These are phyloP conservation scores for Galago senegalensis DNA, from an alignment of 2,797 vertebrate genomes.

Conservation along the genomic window DNA sequence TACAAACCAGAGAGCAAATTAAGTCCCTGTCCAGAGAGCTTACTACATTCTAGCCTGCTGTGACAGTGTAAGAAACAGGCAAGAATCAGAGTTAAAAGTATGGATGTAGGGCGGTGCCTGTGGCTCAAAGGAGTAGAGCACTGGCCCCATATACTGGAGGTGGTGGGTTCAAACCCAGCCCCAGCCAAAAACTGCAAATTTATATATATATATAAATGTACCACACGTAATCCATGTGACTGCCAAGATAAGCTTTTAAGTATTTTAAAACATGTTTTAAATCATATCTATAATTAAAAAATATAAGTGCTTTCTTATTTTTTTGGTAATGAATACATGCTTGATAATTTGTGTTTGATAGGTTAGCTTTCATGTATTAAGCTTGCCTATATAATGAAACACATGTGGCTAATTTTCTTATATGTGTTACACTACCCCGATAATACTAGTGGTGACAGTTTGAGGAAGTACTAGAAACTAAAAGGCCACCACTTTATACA, in stretches of 20 bases:
- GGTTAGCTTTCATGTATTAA: not conserved
- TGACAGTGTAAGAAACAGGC: not conserved
- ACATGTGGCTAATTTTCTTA: constrained; percentile 21
- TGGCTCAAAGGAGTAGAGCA: too few relatives aligned
- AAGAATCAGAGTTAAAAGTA: constrained; percentile 26
- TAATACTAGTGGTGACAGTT: not conserved
- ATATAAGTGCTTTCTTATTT: not conserved
- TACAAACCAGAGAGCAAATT: not conserved
- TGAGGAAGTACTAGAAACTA: not conserved
- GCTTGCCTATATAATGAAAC: constrained; percentile 16
- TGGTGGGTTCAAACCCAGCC: too few relatives aligned
- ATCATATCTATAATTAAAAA: not conserved
- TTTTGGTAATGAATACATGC: constrained; percentile 5
- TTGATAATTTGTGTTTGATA: not conserved
- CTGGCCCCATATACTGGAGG: too few relatives aligned
- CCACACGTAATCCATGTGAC: not conserved
- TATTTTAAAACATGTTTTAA: constrained; percentile 25
- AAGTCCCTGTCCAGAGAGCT: not conserved
- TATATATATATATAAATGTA: too few relatives aligned
- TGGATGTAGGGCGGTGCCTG: not conserved
- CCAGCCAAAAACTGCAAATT: too few relatives aligned
- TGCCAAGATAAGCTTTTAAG: not conserved
- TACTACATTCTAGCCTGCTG: not conserved
- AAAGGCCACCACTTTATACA: not conserved
- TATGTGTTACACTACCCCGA: not conserved